Percentiles rank a stretch among this genome's conserved stretches.
Evolutionary conservation across 2,113 vertebrate genomes (phyloP).

Genomic region (Engraulis encrasicolus): DNA sequence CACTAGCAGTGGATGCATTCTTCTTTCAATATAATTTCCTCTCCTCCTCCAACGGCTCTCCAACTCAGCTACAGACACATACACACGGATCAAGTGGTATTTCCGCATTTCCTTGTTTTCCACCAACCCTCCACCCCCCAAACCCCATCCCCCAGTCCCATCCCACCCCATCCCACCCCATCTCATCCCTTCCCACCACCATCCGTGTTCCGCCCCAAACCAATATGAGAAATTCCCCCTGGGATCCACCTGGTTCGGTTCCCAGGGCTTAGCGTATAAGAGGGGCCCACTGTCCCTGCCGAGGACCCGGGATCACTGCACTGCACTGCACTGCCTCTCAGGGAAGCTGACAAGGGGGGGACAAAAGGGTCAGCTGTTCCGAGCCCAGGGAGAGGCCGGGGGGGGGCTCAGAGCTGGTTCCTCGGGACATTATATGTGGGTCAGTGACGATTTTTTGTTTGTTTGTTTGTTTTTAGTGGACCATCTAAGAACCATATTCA

Average conservation of each 20-base stretch:
- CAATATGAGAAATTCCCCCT: constrained; percentile 40
- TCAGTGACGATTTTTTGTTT: too few relatives aligned
- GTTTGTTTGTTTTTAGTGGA: too few relatives aligned
- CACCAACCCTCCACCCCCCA: background rate
- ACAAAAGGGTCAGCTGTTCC: too few relatives aligned
- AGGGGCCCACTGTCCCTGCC: constrained; percentile 28
- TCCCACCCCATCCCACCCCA: background rate
- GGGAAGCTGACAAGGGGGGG: too few relatives aligned
- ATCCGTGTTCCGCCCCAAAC: background rate
- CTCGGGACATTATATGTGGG: too few relatives aligned
- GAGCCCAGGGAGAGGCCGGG: too few relatives aligned
- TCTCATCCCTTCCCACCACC: background rate
- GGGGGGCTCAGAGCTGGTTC: too few relatives aligned
- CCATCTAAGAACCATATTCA: too few relatives aligned
- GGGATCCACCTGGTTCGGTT: constrained; percentile 54
- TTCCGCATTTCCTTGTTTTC: background rate
- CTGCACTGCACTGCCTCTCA: too few relatives aligned
- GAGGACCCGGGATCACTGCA: constrained; percentile 62
- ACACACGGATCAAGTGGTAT: constrained; percentile 3
- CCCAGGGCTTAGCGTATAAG: constrained; percentile 32
- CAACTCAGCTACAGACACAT: constrained; percentile 7
- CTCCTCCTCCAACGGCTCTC: background rate
- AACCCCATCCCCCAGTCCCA: background rate
- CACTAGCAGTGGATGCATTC: background rate
- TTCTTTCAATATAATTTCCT: background rate